Evolutionary conservation across 2,888 invertebrate species (phyloP).

Genomic region (Lasioglossum oenotherae): DNA sequence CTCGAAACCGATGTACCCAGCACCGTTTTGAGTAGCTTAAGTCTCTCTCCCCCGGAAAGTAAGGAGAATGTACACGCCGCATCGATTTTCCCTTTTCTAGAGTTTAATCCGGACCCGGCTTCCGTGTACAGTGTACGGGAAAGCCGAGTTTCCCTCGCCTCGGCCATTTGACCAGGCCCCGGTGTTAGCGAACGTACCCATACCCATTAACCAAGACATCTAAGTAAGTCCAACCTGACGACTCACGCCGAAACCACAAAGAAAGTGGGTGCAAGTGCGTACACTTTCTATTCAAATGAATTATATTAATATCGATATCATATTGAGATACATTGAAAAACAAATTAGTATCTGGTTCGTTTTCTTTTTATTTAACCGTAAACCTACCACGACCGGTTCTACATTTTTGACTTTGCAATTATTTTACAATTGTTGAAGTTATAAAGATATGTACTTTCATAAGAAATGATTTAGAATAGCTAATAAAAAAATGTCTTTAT

Average conservation of each 20-base stretch:
- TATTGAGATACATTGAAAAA: too few species aligned
- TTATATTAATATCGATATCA: too few species aligned
- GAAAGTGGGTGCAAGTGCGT: not conserved
- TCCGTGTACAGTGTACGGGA: constrained; percentile 6
- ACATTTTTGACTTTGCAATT: too few species aligned
- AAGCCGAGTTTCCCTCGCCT: constrained; percentile 27
- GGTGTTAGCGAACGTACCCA: not conserved
- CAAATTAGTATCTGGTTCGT: too few species aligned
- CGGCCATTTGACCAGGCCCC: constrained; percentile 9
- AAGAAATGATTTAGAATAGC: too few species aligned
- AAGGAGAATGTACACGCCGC: not conserved
- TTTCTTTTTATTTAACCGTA: too few species aligned
- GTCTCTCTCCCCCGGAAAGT: not conserved
- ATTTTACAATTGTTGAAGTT: too few species aligned
- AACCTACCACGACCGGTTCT: too few species aligned
- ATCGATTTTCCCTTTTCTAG: constrained; percentile 39
- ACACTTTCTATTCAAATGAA: not conserved
- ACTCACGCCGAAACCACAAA: not conserved
- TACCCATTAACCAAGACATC: constrained; percentile 10
- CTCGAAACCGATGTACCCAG: constrained; percentile 39
- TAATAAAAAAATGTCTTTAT: too few species aligned
- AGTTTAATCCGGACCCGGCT: constrained; percentile 45
- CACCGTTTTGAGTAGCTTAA: constrained; percentile 65
- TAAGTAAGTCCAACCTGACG: not conserved
- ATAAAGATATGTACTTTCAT: too few species aligned